Base-by-base conservation (phyloP, 2,113 vertebrate species). In the Triplophysa rosa region DNA sequence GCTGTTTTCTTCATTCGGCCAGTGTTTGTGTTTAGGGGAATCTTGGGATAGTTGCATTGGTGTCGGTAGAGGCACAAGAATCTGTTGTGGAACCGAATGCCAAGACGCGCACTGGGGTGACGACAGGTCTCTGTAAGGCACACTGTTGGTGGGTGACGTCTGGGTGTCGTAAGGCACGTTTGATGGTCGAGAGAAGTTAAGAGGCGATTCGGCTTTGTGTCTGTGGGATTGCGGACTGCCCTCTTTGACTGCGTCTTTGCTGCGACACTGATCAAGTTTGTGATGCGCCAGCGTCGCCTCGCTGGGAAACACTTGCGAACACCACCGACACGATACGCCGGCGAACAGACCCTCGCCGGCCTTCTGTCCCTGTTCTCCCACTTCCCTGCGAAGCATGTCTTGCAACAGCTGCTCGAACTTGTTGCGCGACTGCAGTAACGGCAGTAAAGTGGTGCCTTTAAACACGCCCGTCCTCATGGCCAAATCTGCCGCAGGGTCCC, bases 321-420 rank as follows among this genome's bases (percentile, higher is more conserved):
- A 94, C 87, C 89, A 91, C 24, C 84, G 87, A 72, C 92, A 93
- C 0, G 85, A 81, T 29, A 90, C 80, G 3, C 86, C 89, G 0
- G 84, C 77, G 12, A 88, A 83, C 0, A 29, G 40, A 8, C 29
- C 75, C 6, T 90, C 90, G 1, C 80, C 80, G 67, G 69, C 66
- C 26, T 65, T 2, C 45, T 2, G 40, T 86, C 80, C 2, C 21
- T 84, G 75, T 42, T 80, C n/a, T 83, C 80, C 87, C 54, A 80
- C 84, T 16, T 92, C 89, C 54, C 86, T 87, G 67, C 90, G 86
- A 52, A 94, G 89, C 89, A 93, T 91, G 79, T 90, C 89, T 78
- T 92, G 91, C 54, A 94, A 86, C 78, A 93, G 87, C 74, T 92
- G 89, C 81, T 93, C 91, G 74, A 93, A 93, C 70, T 91, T 92